phyloP scores from a whole-genome alignment of 64 coral and sea anemone species.

The Acropora tenuis region DNA sequence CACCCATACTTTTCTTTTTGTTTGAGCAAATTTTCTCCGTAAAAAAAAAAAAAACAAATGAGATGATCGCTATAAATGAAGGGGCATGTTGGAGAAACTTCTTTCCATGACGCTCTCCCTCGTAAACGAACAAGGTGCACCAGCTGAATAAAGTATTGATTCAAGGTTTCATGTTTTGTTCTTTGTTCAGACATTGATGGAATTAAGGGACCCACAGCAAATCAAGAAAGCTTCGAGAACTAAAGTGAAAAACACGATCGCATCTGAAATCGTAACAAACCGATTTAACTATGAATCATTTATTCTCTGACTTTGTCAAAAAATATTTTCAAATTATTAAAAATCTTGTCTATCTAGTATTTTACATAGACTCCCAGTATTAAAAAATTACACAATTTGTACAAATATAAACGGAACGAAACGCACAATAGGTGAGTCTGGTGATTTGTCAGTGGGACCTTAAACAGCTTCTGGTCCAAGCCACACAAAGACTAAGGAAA shows the following conservation, averaged over 20 bases:
- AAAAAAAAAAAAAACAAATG: no score
- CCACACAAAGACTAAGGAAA: not conserved
- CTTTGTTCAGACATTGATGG: no score
- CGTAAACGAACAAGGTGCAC: no score
- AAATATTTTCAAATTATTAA: constrained; percentile 39
- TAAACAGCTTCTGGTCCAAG: not conserved
- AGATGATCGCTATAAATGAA: no score
- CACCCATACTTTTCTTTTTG: no score
- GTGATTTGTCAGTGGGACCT: not conserved
- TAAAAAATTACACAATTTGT: constrained; percentile 49
- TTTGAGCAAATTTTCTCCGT: no score
- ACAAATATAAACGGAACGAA: constrained; percentile 24
- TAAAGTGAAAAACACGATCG: not conserved
- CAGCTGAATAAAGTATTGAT: no score
- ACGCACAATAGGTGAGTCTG: not conserved
- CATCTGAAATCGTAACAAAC: not conserved
- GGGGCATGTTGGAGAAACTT: no score
- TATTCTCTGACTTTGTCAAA: constrained; percentile 16
- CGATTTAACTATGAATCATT: constrained; percentile 20
- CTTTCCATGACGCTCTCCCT: no score
- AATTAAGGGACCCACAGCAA: no score
- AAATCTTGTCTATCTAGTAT: constrained; percentile 52
- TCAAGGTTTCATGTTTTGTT: no score
- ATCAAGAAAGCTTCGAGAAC: no score
- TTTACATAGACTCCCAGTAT: constrained; percentile 19